Evolutionary conservation across 2,113 vertebrate species (phyloP).

Genomic region (Tringa solitaria): DNA sequence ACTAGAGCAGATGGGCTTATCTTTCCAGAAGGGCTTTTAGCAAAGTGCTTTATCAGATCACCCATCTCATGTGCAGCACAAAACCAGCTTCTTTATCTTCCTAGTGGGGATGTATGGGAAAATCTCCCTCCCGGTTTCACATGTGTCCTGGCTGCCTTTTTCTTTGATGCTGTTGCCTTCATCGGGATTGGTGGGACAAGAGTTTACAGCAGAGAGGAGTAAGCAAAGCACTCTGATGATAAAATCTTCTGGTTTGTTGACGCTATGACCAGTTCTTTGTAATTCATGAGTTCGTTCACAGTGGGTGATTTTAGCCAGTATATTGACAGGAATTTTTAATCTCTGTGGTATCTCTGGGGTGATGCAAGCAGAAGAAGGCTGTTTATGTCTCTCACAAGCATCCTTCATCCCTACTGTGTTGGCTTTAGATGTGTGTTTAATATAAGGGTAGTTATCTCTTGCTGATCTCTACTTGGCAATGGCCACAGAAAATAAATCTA

Average conservation of each 20-base stretch:
- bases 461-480: conserved; percentile 51
- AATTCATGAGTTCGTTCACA: conserved; percentile 55
- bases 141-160: neutral
- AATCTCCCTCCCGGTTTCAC: neutral
- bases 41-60: conserved; percentile 44
- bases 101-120: neutral
- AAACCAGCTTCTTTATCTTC: neutral
- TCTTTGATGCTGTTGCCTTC: conserved; percentile 29
- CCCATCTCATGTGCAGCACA: neutral
- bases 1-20: conserved; percentile 44
- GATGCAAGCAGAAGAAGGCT: conserved; percentile 41
- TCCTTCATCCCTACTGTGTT: conserved; percentile 38
- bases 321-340: conserved; percentile 42
- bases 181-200: neutral
- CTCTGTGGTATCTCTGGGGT: conserved; percentile 25
- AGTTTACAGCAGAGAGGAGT: conserved; percentile 12
- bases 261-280: conserved; percentile 15
- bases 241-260: conserved; percentile 45
- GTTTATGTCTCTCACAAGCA: conserved; percentile 47
- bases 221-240: conserved; percentile 41
- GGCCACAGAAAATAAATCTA: conserved; percentile 46
- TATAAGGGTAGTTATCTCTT: conserved; percentile 27
- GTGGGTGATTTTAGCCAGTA: neutral
- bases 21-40: conserved; percentile 34
- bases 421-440: conserved; percentile 56